Conservation (phyloP, 2,113 vertebrate species). For the Cichladusa arquata region DNA sequence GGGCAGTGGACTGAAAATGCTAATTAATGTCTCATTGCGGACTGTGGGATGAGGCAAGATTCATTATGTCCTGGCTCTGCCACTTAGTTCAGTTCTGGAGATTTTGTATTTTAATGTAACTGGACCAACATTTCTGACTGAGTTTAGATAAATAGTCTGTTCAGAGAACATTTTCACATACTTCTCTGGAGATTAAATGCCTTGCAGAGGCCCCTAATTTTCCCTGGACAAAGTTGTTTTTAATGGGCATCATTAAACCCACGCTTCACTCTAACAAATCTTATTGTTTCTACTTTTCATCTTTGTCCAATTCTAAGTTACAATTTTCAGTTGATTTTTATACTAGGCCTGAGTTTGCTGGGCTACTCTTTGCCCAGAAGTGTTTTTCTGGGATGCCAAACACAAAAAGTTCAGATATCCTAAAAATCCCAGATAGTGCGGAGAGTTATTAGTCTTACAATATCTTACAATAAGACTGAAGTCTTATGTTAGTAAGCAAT, state of each 20-base stretch:
- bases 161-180: background rate
- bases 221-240: background rate
- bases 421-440: background rate
- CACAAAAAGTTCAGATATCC: background rate
- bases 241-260: background rate
- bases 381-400: background rate
- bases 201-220: background rate
- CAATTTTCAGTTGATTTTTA: background rate
- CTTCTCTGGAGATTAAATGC: background rate
- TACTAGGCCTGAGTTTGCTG: background rate
- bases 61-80: conserved; percentile 23
- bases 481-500: background rate
- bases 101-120: conserved; percentile 20
- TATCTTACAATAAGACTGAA: background rate
- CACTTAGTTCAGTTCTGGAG: conserved; percentile 8
- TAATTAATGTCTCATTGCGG: conserved; percentile 33
- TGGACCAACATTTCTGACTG: background rate
- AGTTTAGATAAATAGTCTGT: background rate
- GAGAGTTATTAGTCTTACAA: background rate
- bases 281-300: background rate
- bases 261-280: background rate
- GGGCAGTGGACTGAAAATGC: conserved; percentile 34
- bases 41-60: conserved; percentile 47
- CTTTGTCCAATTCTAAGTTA: background rate
- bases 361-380: background rate